These are phyloP conservation scores for Nephila pilipes DNA, from an alignment of 1,140 invertebrate genomes.

Conservation along the genomic window DNA sequence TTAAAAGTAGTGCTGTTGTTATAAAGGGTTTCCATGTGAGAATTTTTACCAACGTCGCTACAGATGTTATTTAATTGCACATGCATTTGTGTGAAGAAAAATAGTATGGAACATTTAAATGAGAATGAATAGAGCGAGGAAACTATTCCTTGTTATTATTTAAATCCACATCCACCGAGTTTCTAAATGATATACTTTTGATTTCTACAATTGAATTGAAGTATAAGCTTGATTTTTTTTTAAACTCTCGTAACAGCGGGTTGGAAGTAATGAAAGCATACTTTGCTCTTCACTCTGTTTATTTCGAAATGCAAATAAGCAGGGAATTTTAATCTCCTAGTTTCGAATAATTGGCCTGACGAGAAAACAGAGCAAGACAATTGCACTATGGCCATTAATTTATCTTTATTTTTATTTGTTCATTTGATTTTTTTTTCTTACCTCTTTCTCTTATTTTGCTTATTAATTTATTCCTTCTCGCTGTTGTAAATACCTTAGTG, in stretches of 20 bases:
- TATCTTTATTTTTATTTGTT: background rate
- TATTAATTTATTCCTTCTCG: background rate
- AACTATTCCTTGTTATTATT: background rate
- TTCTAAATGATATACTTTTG: background rate
- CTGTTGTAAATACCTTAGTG: background rate
- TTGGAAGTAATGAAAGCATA: background rate
- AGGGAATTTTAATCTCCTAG: background rate
- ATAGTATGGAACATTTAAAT: background rate
- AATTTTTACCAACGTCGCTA: background rate
- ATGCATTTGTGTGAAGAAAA: background rate
- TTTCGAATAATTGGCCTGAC: constrained; percentile 2
- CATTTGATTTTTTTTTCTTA: background rate
- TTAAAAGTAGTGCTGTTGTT: no score
- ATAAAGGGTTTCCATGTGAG: no score
- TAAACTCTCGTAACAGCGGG: background rate
- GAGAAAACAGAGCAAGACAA: background rate
- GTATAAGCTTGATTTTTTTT: background rate
- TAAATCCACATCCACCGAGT: background rate
- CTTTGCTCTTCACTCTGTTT: background rate
- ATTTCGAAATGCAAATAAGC: background rate
- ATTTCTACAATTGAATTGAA: background rate
- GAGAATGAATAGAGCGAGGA: background rate
- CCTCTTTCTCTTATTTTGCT: background rate
- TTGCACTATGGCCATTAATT: background rate
- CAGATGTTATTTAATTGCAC: background rate